phyloP scores from a whole-genome alignment of 2,888 invertebrate species.

The Muschampia plurimacula region DNA sequence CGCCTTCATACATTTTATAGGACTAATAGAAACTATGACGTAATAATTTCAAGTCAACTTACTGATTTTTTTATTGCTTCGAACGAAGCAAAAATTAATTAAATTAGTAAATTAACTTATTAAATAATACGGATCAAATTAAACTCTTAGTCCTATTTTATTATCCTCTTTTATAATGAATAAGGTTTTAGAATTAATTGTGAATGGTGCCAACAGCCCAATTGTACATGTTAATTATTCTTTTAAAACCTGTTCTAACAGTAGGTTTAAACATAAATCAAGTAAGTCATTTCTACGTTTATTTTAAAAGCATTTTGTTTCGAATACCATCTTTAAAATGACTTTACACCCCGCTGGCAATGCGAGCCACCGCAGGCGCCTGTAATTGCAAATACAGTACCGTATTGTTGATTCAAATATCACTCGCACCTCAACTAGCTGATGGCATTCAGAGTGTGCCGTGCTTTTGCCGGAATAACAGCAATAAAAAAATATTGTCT shows the following conservation, averaged over 20 bases:
- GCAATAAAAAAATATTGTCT: neutral
- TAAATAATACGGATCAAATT: no score
- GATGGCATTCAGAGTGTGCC: slow-evolving; percentile 6
- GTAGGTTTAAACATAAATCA: slow-evolving; percentile 7
- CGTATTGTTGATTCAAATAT: slow-evolving; percentile 20
- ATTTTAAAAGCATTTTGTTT: neutral
- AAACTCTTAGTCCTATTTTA: no score
- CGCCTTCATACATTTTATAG: no score
- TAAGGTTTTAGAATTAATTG: no score
- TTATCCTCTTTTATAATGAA: no score
- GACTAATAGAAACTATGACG: no score
- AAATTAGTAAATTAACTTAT: no score
- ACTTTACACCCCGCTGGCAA: slow-evolving; percentile 25
- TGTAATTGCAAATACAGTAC: slow-evolving; percentile 20
- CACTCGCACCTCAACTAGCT: slow-evolving; percentile 19
- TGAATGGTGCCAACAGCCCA: neutral
- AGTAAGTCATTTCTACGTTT: slow-evolving; percentile 8
- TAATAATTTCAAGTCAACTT: no score
- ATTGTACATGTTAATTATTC: neutral
- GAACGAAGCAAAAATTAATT: no score
- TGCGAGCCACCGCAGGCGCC: slow-evolving; percentile 20
- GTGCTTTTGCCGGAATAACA: slow-evolving; percentile 5
- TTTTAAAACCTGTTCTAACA: slow-evolving; percentile 13
- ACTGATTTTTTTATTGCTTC: no score
- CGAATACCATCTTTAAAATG: slow-evolving; percentile 8